These are phyloP conservation scores for Oceanites oceanicus DNA, from an alignment of 2,113 vertebrate species.

Conservation along the genomic window DNA sequence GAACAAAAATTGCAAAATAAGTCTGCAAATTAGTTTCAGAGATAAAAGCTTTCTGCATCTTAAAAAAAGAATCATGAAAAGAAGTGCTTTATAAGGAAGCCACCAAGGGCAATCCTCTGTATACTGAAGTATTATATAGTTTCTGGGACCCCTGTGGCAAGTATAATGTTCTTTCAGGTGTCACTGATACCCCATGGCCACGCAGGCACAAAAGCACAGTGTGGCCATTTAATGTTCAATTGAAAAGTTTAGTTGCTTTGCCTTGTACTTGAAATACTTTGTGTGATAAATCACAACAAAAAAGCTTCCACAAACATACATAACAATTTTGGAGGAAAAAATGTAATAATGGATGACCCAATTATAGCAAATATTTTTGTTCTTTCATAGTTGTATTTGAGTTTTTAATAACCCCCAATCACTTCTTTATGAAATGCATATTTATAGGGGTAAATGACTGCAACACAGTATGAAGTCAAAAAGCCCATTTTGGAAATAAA, in stretches of 20 bases:
- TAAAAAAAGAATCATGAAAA: not conserved
- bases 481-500: constrained; percentile 29
- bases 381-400: not conserved
- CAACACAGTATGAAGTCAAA: not conserved
- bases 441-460: not conserved
- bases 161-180: not conserved
- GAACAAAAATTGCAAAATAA: not conserved
- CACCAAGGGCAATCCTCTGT: not conserved
- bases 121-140: not conserved
- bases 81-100: not conserved
- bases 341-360: not conserved
- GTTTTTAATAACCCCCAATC: not conserved
- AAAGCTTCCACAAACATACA: not conserved
- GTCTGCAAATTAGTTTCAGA: not conserved
- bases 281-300: not conserved
- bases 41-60: not conserved
- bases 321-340: not conserved
- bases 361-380: not conserved
- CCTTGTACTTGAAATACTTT: not conserved
- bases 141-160: not conserved
- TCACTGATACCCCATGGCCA: not conserved
- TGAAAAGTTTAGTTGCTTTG: not conserved
- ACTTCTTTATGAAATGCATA: not conserved
- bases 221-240: not conserved
- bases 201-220: not conserved